phyloP scores from a whole-genome alignment of 2,113 vertebrate species.

The Clinocottus analis region DNA sequence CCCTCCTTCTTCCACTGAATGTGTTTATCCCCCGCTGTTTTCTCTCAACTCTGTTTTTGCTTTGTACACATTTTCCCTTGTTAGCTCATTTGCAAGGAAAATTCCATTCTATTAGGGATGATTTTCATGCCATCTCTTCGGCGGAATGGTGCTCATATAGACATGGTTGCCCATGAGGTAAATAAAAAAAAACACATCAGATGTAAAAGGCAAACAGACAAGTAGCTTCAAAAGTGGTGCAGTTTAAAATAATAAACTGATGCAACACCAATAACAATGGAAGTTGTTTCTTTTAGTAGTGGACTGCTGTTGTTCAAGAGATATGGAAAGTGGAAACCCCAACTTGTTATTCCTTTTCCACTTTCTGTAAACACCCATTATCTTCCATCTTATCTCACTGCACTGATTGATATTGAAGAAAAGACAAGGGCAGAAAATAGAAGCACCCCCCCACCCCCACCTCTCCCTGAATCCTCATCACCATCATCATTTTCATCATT shows the following conservation, averaged over 20 bases:
- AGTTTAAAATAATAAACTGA: constrained; percentile 25
- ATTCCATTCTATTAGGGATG: constrained; percentile 33
- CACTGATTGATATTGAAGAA: constrained; percentile 78
- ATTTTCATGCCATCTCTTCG: constrained; percentile 52
- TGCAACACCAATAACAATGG: not conserved
- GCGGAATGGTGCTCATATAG: constrained; percentile 36
- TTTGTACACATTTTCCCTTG: constrained; percentile 67
- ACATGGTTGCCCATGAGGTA: constrained; percentile 14
- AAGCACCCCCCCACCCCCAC: constrained; percentile 56
- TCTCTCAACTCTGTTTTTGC: constrained; percentile 49
- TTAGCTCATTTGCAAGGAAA: constrained; percentile 59
- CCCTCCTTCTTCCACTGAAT: constrained; percentile 47
- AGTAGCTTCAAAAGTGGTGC: constrained; percentile 15
- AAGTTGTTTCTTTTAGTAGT: not conserved
- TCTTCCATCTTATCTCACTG: constrained; percentile 60
- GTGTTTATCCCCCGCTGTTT: constrained; percentile 58
- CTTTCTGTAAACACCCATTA: constrained; percentile 56
- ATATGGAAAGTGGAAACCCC: constrained; percentile 16
- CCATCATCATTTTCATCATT: constrained; percentile 85
- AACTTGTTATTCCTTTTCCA: constrained; percentile 40
- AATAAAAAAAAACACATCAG: constrained; percentile 4
- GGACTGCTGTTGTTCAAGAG: not conserved
- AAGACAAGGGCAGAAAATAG: constrained; percentile 79
- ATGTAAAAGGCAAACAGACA: not conserved
- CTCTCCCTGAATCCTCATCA: constrained; percentile 74